Evolutionary conservation across 2,888 invertebrate species (phyloP).

Genomic region (Trichogramma dendrolimi): DNA sequence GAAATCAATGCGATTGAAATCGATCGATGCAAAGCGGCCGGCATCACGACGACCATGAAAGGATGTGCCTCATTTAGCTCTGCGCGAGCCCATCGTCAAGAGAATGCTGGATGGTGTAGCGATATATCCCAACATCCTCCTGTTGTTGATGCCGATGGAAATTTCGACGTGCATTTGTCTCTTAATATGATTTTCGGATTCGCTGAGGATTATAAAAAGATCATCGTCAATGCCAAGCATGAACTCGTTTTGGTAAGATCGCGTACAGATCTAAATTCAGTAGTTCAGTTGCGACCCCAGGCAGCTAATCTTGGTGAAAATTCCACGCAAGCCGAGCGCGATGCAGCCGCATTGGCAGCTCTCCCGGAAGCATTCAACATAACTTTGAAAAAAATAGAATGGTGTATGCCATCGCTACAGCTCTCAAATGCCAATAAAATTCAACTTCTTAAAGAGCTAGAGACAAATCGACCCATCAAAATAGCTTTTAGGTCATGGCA

Average conservation of each 20-base stretch:
- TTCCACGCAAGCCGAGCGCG: too few species aligned
- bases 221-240: slow-evolving; percentile 29
- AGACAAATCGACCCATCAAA: too few species aligned
- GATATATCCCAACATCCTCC: slow-evolving; percentile 2
- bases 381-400: slow-evolving; percentile 29
- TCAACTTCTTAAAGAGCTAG: too few species aligned
- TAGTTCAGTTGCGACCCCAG: too few species aligned
- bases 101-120: slow-evolving; percentile 37
- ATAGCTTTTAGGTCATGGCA: too few species aligned
- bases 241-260: slow-evolving; percentile 36
- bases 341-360: too few species aligned
- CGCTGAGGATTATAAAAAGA: too few species aligned
- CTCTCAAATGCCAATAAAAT: too few species aligned
- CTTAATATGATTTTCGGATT: slow-evolving; percentile 40
- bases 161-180: slow-evolving; percentile 40
- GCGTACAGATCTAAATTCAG: slow-evolving; percentile 36
- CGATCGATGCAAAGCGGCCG: slow-evolving; percentile 37
- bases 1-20: slow-evolving; percentile 41
- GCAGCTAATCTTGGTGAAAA: too few species aligned
- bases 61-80: too few species aligned
- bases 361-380: slow-evolving; percentile 35
- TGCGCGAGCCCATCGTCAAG: too few species aligned
- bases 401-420: slow-evolving; percentile 26
- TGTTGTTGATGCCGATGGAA: slow-evolving; percentile 28
- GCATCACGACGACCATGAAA: slow-evolving; percentile 38